Percentiles rank a stretch among this genome's conserved stretches.
These are phyloP conservation scores for Tetrao urogallus DNA, from an alignment of 2,113 vertebrate genomes.

Conservation along the genomic window DNA sequence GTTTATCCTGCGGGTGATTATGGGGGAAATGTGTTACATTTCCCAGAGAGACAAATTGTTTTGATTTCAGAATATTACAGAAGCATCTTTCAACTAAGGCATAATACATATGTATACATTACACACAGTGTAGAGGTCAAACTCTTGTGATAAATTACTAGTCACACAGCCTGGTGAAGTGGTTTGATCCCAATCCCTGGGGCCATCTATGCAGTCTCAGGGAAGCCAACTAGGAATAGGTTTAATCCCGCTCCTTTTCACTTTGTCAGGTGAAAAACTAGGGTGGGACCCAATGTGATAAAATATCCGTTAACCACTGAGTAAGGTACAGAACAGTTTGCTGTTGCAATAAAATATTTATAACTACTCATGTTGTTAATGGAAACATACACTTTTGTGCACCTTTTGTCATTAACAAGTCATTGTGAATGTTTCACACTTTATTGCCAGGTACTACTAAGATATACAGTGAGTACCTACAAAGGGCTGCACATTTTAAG, in stretches of 20 bases:
- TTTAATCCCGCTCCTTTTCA: background rate
- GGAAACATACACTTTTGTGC: conserved; percentile 7
- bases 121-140: background rate
- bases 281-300: background rate
- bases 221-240: background rate
- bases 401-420: conserved; percentile 41
- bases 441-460: background rate
- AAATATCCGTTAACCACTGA: background rate
- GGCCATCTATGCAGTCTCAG: background rate
- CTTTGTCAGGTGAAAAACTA: background rate
- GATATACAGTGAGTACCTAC: background rate
- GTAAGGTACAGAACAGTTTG: background rate
- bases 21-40: background rate
- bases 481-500: background rate
- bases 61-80: background rate
- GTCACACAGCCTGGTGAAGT: background rate
- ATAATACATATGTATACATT: background rate
- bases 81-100: background rate
- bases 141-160: background rate
- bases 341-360: conserved; percentile 35
- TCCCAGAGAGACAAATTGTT: background rate
- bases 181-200: background rate
- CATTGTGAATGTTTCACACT: background rate
- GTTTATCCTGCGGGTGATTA: background rate
- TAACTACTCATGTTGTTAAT: conserved; percentile 42